Conservation (phyloP, 2,797 vertebrate species). For the Galaxias olidus region DNA sequence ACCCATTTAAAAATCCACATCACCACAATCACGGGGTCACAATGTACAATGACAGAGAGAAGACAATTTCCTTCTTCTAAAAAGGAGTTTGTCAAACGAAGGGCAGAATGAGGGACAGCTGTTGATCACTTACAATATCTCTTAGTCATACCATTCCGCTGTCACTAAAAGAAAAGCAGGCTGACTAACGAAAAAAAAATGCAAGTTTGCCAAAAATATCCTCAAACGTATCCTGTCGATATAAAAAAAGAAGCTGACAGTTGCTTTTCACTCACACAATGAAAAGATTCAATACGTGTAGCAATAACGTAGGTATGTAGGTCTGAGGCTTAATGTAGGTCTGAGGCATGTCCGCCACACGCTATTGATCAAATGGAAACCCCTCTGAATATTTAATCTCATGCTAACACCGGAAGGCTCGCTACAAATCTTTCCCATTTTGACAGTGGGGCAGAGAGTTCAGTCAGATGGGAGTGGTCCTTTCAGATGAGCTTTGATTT, state of each 20-base stretch:
- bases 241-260: too few species aligned
- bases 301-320: not conserved
- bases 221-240: too few species aligned
- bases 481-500: slow-evolving; percentile 72
- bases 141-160: too few species aligned
- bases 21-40: slow-evolving; percentile 15
- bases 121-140: too few species aligned
- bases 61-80: too few species aligned
- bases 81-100: too few species aligned
- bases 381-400: slow-evolving; percentile 67
- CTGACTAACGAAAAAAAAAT: too few species aligned
- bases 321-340: slow-evolving; percentile 4
- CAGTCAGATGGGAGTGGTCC: slow-evolving; percentile 63
- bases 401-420: slow-evolving; percentile 61
- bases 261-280: too few species aligned
- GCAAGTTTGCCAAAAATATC: too few species aligned
- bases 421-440: slow-evolving; percentile 69
- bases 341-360: slow-evolving; percentile 36
- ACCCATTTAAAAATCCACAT: not conserved
- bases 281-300: too few species aligned
- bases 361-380: slow-evolving; percentile 58
- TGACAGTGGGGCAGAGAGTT: slow-evolving; percentile 61
- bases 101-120: too few species aligned
- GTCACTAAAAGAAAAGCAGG: too few species aligned
- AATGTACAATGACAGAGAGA: slow-evolving; percentile 1